phyloP scores from a whole-genome alignment of 2,888 invertebrate genomes.

The Apodemia duryi region DNA sequence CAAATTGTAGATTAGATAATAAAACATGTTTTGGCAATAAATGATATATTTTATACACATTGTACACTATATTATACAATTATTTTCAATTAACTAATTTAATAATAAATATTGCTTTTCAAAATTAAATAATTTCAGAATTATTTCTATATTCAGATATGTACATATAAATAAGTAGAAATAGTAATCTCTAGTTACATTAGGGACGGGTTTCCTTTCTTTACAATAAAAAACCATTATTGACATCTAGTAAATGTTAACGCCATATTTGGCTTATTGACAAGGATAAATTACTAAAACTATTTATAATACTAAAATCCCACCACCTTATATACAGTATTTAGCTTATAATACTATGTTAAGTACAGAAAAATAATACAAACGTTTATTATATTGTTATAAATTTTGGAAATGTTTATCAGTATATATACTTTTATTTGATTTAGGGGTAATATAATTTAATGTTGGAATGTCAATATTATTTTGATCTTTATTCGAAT shows the following conservation, averaged over 20 bases:
- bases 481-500: slow-evolving; percentile 43
- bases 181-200: slow-evolving; percentile 18
- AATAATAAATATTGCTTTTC: slow-evolving; percentile 33
- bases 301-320: slow-evolving; percentile 35
- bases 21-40: slow-evolving; percentile 9
- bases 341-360: slow-evolving; percentile 40
- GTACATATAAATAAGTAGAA: slow-evolving; percentile 22
- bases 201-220: slow-evolving; percentile 16
- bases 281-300: slow-evolving; percentile 4
- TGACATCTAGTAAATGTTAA: slow-evolving; percentile 9
- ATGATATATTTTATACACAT: slow-evolving; percentile 32
- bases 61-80: slow-evolving; percentile 31
- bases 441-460: slow-evolving; percentile 71
- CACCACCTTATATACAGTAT: slow-evolving; percentile 59
- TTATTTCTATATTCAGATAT: slow-evolving; percentile 19
- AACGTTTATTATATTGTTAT: slow-evolving; percentile 56
- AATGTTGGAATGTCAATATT: slow-evolving; percentile 63
- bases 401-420: slow-evolving; percentile 75
- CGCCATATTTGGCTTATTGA: slow-evolving; percentile 8
- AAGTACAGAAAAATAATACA: slow-evolving; percentile 54
- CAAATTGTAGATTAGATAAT: neutral
- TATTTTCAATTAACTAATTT: slow-evolving; percentile 26
- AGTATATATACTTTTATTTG: slow-evolving; percentile 53
- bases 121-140: slow-evolving; percentile 22
- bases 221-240: slow-evolving; percentile 15